Base-by-base conservation (phyloP, 2,113 vertebrate genomes). In the Epinephelus fuscoguttatus region DNA sequence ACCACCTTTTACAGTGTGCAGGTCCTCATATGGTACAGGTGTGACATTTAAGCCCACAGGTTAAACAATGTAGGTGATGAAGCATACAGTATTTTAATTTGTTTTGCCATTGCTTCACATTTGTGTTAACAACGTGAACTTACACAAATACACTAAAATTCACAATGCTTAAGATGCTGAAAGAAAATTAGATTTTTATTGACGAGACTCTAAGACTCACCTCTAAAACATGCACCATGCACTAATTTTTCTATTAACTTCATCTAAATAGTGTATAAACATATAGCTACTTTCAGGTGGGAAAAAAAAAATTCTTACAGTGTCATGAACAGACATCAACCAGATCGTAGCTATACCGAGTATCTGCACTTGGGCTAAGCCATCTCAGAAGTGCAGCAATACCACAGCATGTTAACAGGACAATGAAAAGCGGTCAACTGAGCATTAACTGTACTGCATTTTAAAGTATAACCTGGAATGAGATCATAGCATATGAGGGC, bases 161-260 rank as follows among this genome's bases (percentile, higher is more conserved):
- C 68, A 87, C 55, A 59, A 70, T 27, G 84, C 50, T 84, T 37
- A 49, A 66, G 33, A 81, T 53, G 70, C 50, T 60, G 59, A 70
- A 68, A 9, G 76, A 85, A 74, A 80, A 47, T 62, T 27, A 17
- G 78, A 30, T 42, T 47, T 33, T 4, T 25, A 71, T 57, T 14
- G 62, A 64, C 12, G 37, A 42, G 15, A 57, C 55, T 59, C 6
- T 30, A 77, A 27, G 64, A 87, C 70, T 84, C 64, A 92, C 86
- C 67, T 89, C 80, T 63, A 90, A 76, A 89, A 86, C 89, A 93
- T 90, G 87, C 89, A 90, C 37, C 73, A 86, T 90, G 83, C 90
- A 90, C 55, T 70, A 88, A 55, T 23, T 68, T 19, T 57, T 55
- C 23, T 68, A 76, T 15, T 19, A 55, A 62, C 18, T 70, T n/a